Conservation (phyloP, 2,113 vertebrate genomes). For the Psettodes erumei region DNA sequence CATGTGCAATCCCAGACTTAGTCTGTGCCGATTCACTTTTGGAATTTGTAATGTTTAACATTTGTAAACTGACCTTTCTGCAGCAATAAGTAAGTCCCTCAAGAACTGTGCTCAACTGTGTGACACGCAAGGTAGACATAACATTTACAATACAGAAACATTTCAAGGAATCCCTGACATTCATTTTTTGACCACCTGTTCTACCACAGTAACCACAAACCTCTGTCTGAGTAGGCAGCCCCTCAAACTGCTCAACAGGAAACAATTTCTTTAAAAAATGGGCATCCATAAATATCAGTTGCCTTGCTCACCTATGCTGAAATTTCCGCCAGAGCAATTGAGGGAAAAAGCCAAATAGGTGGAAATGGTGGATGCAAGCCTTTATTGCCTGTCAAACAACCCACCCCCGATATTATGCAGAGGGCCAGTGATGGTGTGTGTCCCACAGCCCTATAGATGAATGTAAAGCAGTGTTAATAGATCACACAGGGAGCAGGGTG, state of each 20-base stretch:
- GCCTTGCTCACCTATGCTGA: not conserved
- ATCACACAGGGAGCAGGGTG: constrained; percentile 54
- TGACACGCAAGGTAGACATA: no score
- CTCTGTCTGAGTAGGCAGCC: no score
- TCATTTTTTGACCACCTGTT: no score
- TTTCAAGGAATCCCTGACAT: no score
- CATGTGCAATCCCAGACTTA: no score
- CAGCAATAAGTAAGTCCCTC: no score
- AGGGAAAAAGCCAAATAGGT: not conserved
- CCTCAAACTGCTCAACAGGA: not conserved
- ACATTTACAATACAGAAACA: no score
- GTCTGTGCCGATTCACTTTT: no score
- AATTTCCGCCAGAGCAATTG: not conserved
- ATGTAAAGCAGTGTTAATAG: constrained; percentile 72
- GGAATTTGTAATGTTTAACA: no score
- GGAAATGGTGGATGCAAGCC: not conserved
- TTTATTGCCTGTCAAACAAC: constrained; percentile 26
- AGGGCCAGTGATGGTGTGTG: constrained; percentile 8
- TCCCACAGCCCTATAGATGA: constrained; percentile 41
- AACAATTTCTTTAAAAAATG: not conserved
- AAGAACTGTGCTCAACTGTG: no score
- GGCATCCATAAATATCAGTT: not conserved
- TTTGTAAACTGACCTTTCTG: no score
- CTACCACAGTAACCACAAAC: no score
- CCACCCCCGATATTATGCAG: constrained; percentile 5